Evolutionary conservation across 2,888 invertebrate genomes (phyloP).

Genomic region (Spatulosminthurus flaviceps): DNA sequence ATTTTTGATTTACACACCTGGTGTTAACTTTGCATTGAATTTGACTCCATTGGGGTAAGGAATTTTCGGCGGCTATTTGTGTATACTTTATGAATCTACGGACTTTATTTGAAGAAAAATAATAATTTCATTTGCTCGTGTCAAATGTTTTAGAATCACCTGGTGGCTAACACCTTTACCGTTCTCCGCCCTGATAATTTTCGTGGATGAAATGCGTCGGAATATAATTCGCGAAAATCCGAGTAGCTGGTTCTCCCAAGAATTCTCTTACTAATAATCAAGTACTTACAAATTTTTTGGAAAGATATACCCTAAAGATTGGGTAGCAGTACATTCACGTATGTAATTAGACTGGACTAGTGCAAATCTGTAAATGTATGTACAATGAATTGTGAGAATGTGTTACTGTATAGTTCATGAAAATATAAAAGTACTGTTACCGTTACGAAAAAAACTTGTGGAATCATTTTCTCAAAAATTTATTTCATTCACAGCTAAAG

Average conservation of each 20-base stretch:
- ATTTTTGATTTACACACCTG: slow-evolving; percentile 68
- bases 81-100: neutral
- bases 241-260: slow-evolving; percentile 67
- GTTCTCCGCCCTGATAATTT: slow-evolving; percentile 70
- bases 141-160: slow-evolving; percentile 66
- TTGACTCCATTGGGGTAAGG: slow-evolving; percentile 59
- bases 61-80: neutral
- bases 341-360: too few relatives aligned
- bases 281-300: neutral
- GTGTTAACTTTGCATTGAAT: slow-evolving; percentile 67
- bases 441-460: too few relatives aligned
- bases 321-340: too few relatives aligned
- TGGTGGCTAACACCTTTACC: slow-evolving; percentile 72
- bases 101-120: neutral
- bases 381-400: too few relatives aligned
- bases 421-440: too few relatives aligned
- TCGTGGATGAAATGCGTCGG: slow-evolving; percentile 70
- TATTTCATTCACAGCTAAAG: too few relatives aligned
- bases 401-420: too few relatives aligned
- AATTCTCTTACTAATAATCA: slow-evolving; percentile 58
- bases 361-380: too few relatives aligned
- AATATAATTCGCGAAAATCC: slow-evolving; percentile 68
- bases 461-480: too few relatives aligned
- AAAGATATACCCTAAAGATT: too few relatives aligned
- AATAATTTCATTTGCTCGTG: neutral